Percentiles rank a stretch among this genome's conserved stretches.
Evolutionary conservation across 2,797 vertebrate genomes (phyloP).

Genomic region (Smutsia gigantea): DNA sequence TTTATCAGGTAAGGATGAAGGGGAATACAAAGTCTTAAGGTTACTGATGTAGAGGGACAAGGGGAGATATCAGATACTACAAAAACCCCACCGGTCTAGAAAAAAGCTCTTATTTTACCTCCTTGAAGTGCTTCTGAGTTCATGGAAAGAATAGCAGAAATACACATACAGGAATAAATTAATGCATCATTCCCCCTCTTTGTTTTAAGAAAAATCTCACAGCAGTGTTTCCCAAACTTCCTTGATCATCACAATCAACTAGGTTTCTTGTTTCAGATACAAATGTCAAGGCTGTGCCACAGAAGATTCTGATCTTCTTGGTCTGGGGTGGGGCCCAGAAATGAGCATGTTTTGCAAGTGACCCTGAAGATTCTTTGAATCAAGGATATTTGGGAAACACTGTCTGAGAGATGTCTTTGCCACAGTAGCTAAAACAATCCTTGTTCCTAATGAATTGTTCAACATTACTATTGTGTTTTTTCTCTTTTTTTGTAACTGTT

Average conservation of each 20-base stretch:
- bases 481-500: too few species aligned
- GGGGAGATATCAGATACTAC: neutral
- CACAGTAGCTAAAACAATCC: neutral
- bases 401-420: constrained; percentile 5
- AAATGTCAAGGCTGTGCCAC: neutral
- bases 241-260: neutral
- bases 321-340: neutral
- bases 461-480: neutral
- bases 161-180: neutral
- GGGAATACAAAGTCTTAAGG: neutral
- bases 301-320: neutral
- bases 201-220: neutral
- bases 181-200: neutral
- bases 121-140: constrained; percentile 23
- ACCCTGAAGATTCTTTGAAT: neutral
- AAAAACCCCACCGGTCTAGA: neutral
- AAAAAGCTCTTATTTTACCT: neutral
- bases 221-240: neutral
- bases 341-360: neutral
- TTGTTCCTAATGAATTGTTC: constrained; percentile 40
- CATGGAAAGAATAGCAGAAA: neutral
- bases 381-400: constrained; percentile 25
- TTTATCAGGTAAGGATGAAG: neutral
- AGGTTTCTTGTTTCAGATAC: constrained; percentile 22
- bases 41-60: neutral